These are phyloP conservation scores for Epistrophe eligans DNA, from an alignment of 2,888 invertebrate species.

Conservation along the genomic window DNA sequence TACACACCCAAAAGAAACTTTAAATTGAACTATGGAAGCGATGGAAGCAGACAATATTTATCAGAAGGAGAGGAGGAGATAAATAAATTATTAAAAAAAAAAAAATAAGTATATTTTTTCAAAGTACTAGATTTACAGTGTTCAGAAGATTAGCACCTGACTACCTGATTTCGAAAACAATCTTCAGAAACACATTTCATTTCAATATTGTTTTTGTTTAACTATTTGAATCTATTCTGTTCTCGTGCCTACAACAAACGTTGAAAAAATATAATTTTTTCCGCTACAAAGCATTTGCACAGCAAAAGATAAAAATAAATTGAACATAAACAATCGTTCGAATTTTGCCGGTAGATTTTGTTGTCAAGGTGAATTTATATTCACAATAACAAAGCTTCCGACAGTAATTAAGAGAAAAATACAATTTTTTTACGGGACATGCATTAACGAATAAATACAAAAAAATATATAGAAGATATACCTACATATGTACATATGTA, in stretches of 20 bases:
- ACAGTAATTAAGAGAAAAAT: background rate
- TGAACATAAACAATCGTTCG: background rate
- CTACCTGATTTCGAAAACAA: background rate
- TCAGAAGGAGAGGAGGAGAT: too few relatives aligned
- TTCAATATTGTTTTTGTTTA: constrained; percentile 2
- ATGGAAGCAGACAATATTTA: too few relatives aligned
- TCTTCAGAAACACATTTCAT: background rate
- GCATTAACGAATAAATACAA: background rate
- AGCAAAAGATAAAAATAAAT: constrained; percentile 8
- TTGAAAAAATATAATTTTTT: background rate
- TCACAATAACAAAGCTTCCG: background rate
- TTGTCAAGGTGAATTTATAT: background rate
- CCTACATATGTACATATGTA: too few relatives aligned
- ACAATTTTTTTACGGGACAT: background rate
- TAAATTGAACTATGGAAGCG: too few relatives aligned
- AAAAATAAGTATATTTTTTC: too few relatives aligned
- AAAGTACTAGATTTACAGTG: background rate
- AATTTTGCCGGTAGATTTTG: background rate
- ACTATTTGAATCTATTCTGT: background rate
- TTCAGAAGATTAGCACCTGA: background rate
- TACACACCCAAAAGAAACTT: too few relatives aligned
- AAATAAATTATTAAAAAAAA: too few relatives aligned
- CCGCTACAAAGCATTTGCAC: background rate
- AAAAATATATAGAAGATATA: background rate
- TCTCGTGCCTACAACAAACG: background rate